Conservation (phyloP, 2,888 invertebrate species). For the Mycalesis mineus region DNA sequence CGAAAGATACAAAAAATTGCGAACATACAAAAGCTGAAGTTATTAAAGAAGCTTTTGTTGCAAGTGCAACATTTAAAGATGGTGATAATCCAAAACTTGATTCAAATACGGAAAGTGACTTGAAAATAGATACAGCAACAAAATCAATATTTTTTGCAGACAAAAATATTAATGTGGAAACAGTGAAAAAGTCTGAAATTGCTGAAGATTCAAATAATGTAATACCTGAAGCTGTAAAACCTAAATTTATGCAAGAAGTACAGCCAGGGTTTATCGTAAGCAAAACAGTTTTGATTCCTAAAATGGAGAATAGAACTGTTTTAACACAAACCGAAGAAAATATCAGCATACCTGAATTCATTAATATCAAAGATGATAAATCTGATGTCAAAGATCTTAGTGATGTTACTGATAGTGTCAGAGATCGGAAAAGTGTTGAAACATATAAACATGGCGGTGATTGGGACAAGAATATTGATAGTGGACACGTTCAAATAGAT, state of each 20-base stretch:
- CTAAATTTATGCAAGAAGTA: background rate
- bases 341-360: constrained; percentile 16
- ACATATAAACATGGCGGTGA: background rate
- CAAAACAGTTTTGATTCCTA: constrained; percentile 22
- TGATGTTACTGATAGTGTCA: background rate
- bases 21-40: constrained; percentile 12
- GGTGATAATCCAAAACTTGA: background rate
- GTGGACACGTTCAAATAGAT: constrained; percentile 4
- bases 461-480: background rate
- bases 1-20: background rate
- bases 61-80: background rate
- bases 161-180: background rate
- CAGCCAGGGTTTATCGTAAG: constrained; percentile 16
- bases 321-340: constrained; percentile 24
- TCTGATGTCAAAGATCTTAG: background rate
- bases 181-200: background rate
- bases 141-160: background rate
- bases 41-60: background rate
- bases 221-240: background rate
- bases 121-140: background rate
- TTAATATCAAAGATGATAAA: constrained; percentile 7
- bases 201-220: background rate
- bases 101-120: background rate
- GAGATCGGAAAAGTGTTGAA: background rate
- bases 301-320: constrained; percentile 18